phyloP scores from a whole-genome alignment of 2,113 vertebrate species.

The Taurulus bubalis region DNA sequence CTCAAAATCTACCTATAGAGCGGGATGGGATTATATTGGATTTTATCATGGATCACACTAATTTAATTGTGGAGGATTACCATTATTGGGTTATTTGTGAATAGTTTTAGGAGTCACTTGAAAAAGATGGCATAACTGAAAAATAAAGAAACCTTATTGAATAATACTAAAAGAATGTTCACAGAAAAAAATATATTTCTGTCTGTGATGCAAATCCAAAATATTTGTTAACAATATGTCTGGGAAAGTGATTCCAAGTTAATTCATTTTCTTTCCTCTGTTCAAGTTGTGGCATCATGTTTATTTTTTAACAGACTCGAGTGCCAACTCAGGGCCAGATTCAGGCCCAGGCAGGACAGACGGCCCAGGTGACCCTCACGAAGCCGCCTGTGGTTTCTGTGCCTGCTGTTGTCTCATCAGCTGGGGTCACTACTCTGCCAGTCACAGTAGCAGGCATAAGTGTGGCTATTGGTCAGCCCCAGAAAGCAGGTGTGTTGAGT shows the following conservation, averaged over 20 bases:
- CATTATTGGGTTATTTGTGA: neutral
- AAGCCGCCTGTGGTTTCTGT: slow-evolving; percentile 92
- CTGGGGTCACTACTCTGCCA: slow-evolving; percentile 89
- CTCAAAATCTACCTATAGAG: neutral
- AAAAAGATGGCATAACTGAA: neutral
- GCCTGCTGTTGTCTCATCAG: slow-evolving; percentile 89
- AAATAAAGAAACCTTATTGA: neutral
- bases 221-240: neutral
- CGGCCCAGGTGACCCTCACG: slow-evolving; percentile 90
- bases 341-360: slow-evolving; percentile 85
- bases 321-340: slow-evolving; percentile 88
- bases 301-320: slow-evolving; percentile 78
- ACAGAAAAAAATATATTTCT: too few species aligned
- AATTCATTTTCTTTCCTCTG: neutral
- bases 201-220: neutral
- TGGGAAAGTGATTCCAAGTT: neutral
- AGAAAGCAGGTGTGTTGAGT: slow-evolving; percentile 84
- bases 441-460: slow-evolving; percentile 91
- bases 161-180: neutral
- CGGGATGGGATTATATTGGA: neutral
- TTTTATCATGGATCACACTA: neutral
- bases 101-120: neutral
- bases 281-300: neutral
- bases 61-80: neutral
- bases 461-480: slow-evolving; percentile 88